Base-by-base conservation (phyloP, 2,113 vertebrate genomes). In the Macrotis lagotis region DNA sequence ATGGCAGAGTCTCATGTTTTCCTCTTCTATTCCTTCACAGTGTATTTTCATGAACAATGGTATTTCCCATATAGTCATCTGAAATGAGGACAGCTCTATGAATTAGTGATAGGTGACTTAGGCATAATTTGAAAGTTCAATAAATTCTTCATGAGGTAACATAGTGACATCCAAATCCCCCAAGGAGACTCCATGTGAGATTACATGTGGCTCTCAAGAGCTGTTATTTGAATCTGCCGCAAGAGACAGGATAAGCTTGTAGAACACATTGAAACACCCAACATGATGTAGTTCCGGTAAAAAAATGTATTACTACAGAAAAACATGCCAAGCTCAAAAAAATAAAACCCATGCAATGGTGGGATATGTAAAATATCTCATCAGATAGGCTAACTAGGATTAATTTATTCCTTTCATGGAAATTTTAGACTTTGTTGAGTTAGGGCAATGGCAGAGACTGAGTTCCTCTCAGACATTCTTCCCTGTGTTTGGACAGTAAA, bases 61-160 rank as follows among this genome's bases (percentile, higher is more conserved):
- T 7, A 19, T 44, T 74, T 95, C 66, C 19, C n/a, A 83, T 24
- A 83, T 19, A 83, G 44, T 91, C 51, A 96, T 96, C 96, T 52
- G 92, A 53, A 91, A 97, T 49, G 92, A 97, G 89, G 94, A 94
- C 94, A 96, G 6, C 88, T 97, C 96, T 97, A 96, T 96, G 93
- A 97, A 97, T 97, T 96, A 97, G 95, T 96, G 95, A 97, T 55
- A 95, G 91, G 52, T 95, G 97, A 92, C 95, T 96, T 97, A 95
- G 52, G 66, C 66, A 90, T 74, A 96, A 96, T 97, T 97, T 96
- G 94, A 95, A 98, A 97, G 98, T 96, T 95, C 52, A 96, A 96
- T 97, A 92, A 96, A 96, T 97, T 96, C 91, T 97, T 97, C 95
- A 97, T 88, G 96, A 97, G 91, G 94, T 92, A 92, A 93, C 47